Evolutionary conservation across 2,113 vertebrate genomes (phyloP).

Genomic region (Myiagra hebetior): DNA sequence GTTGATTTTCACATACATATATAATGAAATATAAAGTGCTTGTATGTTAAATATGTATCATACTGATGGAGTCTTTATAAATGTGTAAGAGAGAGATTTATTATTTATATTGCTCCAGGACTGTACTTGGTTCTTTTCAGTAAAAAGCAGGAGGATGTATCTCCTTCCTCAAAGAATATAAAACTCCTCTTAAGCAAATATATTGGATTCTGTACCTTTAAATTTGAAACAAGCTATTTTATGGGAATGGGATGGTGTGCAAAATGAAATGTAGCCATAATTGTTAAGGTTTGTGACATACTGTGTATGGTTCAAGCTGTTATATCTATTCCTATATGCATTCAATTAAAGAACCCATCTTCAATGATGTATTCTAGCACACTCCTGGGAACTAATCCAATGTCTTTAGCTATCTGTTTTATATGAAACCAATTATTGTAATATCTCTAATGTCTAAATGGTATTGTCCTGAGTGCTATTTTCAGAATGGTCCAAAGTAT

Average conservation of each 20-base stretch:
- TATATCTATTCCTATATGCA: not conserved
- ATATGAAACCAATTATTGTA: slow-evolving; percentile 40
- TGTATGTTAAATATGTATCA: slow-evolving; percentile 53
- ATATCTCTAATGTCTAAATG: slow-evolving; percentile 22
- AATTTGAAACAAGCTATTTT: not conserved
- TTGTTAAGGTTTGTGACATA: not conserved
- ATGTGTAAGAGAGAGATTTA: slow-evolving; percentile 5
- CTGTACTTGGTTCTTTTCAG: not conserved
- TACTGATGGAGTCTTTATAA: slow-evolving; percentile 11
- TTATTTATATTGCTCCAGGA: slow-evolving; percentile 41
- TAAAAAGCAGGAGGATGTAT: not conserved
- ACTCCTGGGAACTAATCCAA: slow-evolving; percentile 34
- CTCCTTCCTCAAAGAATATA: not conserved
- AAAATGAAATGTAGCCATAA: not conserved
- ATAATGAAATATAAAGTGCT: slow-evolving; percentile 38
- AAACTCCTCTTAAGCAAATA: not conserved
- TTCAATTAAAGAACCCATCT: slow-evolving; percentile 16
- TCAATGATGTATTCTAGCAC: not conserved
- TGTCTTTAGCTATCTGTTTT: slow-evolving; percentile 41
- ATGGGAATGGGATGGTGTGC: not conserved
- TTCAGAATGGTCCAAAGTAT: not conserved
- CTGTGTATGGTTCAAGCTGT: not conserved
- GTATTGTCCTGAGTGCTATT: not conserved
- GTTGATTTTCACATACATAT: slow-evolving; percentile 18
- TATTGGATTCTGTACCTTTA: not conserved